phyloP scores from a whole-genome alignment of 2,797 vertebrate species.

The Calcarius lapponicus region DNA sequence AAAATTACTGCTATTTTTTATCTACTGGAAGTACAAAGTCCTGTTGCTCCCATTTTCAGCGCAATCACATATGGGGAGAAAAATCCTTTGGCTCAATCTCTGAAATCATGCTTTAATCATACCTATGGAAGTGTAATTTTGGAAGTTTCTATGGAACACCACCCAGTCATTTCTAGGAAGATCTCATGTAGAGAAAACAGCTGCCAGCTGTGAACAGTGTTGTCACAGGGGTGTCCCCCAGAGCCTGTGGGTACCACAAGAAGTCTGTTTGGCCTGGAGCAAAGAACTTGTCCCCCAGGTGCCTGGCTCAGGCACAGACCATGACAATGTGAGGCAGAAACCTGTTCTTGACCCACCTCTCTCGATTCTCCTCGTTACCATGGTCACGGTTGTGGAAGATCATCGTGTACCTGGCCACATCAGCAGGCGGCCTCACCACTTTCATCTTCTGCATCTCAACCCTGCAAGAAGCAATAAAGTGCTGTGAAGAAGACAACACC shows the following conservation, averaged over 20 bases:
- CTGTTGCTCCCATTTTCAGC: background rate
- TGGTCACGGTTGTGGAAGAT: conserved; percentile 92
- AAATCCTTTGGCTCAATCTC: background rate
- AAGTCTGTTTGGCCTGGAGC: background rate
- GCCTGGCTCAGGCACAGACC: background rate
- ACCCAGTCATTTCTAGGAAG: background rate
- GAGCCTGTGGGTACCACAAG: background rate
- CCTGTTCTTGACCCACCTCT: conserved; percentile 78
- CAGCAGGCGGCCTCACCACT: conserved; percentile 83
- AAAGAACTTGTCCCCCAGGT: background rate
- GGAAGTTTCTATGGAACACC: background rate
- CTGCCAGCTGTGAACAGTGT: background rate
- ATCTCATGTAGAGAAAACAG: background rate
- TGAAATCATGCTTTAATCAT: background rate
- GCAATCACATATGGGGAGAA: background rate
- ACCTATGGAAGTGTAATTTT: background rate
- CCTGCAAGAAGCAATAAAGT: conserved; percentile 70
- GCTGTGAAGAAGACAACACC: background rate
- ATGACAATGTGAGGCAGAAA: background rate
- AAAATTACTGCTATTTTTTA: background rate
- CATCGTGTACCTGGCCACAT: conserved; percentile 93
- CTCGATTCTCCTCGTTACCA: conserved; percentile 88
- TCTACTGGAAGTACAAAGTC: background rate
- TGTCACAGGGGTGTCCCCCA: background rate
- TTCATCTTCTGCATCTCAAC: conserved; percentile 89